Evolutionary conservation across 2,888 invertebrate genomes (phyloP).

Genomic region (Drosophila ochracea): DNA sequence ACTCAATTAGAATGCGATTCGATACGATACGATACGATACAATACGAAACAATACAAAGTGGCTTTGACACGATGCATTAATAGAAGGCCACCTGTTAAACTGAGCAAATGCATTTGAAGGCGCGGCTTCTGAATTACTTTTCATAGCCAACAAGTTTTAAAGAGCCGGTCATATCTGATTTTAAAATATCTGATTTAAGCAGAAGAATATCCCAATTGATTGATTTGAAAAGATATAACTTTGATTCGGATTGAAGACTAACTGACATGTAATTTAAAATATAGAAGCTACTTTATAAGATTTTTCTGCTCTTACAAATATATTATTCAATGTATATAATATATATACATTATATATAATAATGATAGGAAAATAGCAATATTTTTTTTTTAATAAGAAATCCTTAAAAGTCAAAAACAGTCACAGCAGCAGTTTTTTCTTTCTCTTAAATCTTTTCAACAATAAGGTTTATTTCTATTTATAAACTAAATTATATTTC

Average conservation of each 20-base stretch:
- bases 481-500: not conserved
- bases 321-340: not conserved
- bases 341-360: not conserved
- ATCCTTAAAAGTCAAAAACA: not conserved
- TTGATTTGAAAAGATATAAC: not conserved
- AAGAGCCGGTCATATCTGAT: not conserved
- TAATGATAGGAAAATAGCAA: not conserved
- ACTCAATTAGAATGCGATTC: conserved; percentile 63
- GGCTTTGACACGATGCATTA: conserved; percentile 30
- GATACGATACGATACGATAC: conserved; percentile 18
- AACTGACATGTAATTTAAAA: not conserved
- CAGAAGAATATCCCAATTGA: not conserved
- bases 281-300: not conserved
- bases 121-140: conserved; percentile 18
- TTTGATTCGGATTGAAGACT: not conserved
- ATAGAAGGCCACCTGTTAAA: conserved; percentile 28
- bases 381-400: not conserved
- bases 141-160: not conserved
- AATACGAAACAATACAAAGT: conserved; percentile 25
- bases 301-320: not conserved
- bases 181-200: not conserved
- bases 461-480: not conserved
- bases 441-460: not conserved
- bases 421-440: not conserved
- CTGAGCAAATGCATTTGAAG: conserved; percentile 54